Conservation (phyloP, 2,797 vertebrate species). For the Megaceryle alcyon region DNA sequence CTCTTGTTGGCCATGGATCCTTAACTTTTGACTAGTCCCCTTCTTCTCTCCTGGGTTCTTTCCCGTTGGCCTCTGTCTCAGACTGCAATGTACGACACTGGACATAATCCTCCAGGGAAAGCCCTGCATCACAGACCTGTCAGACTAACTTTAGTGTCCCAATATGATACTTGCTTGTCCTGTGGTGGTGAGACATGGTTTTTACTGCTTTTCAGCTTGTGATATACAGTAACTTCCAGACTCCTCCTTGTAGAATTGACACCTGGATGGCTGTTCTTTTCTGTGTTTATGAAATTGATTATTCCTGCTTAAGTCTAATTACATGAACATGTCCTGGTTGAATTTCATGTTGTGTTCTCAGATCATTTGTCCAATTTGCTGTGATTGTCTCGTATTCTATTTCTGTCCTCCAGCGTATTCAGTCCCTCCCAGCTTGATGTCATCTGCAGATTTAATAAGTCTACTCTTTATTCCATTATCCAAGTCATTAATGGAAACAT, state of each 20-base stretch:
- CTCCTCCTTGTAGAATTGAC: neutral
- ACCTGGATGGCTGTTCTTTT: neutral
- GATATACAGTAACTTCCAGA: neutral
- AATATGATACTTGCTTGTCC: neutral
- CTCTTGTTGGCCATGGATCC: neutral
- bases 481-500: slow-evolving; percentile 25
- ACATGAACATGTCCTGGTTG: slow-evolving; percentile 5
- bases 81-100: neutral
- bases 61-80: neutral
- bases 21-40: neutral
- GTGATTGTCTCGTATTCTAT: slow-evolving; percentile 29
- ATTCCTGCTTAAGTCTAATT: slow-evolving; percentile 47
- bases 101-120: neutral
- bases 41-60: neutral
- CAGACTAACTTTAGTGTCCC: neutral
- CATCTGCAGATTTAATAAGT: slow-evolving; percentile 40
- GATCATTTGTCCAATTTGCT: slow-evolving; percentile 50
- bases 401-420: slow-evolving; percentile 9
- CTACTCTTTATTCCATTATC: slow-evolving; percentile 23
- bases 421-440: slow-evolving; percentile 31
- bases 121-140: neutral
- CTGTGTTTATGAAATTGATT: slow-evolving; percentile 32
- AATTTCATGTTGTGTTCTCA: slow-evolving; percentile 35
- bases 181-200: neutral
- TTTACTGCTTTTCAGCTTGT: neutral